Evolutionary conservation across 2,797 vertebrate genomes (phyloP).

Genomic region (Myotis vivesi): DNA sequence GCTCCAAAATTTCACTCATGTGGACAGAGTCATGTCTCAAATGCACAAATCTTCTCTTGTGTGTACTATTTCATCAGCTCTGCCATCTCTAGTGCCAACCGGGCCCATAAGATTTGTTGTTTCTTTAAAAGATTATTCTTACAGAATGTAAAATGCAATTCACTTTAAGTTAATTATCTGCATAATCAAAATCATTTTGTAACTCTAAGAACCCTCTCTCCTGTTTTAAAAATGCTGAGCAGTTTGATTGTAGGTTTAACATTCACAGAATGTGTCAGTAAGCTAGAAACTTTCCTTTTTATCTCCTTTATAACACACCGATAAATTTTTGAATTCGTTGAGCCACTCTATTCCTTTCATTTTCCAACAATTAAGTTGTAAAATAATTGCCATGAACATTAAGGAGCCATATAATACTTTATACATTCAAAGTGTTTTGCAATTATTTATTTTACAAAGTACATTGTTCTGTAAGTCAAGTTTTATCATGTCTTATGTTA

Average conservation of each 20-base stretch:
- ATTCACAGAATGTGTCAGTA: background rate
- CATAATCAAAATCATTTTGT: background rate
- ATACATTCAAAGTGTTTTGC: constrained; percentile 54
- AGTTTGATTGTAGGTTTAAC: background rate
- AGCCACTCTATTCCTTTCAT: constrained; percentile 62
- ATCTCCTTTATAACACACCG: constrained; percentile 23
- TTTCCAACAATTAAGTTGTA: constrained; percentile 76
- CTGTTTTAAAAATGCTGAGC: constrained; percentile 29
- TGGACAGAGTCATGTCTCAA: background rate
- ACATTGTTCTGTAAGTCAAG: constrained; percentile 62
- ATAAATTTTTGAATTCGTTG: constrained; percentile 63
- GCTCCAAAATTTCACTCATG: background rate
- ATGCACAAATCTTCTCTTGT: background rate
- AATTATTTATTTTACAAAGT: constrained; percentile 71
- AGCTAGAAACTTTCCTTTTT: constrained; percentile 31
- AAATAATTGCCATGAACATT: constrained; percentile 73
- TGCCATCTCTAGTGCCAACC: background rate
- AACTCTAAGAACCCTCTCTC: background rate
- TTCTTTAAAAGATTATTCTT: constrained; percentile 36
- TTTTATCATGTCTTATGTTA: constrained; percentile 64
- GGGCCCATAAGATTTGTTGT: background rate
- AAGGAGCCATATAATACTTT: constrained; percentile 62
- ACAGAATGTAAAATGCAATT: constrained; percentile 17
- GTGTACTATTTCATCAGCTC: background rate
- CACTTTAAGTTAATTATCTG: background rate